Conservation (phyloP, 2,797 vertebrate species). For the Sebastes hubbsi region DNA sequence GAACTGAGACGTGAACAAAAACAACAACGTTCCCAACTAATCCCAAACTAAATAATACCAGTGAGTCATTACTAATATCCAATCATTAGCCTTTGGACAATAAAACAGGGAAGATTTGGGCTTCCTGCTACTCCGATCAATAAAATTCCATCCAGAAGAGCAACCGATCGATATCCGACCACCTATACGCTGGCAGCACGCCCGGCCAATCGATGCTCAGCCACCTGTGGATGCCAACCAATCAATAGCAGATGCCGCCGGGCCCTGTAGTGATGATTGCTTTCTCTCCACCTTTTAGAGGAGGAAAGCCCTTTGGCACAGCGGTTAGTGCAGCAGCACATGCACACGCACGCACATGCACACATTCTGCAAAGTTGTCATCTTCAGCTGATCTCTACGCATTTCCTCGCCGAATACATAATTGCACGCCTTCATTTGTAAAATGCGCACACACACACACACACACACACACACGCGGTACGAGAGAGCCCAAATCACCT, state of each 20-base stretch:
- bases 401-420: constrained; percentile 33
- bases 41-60: constrained; percentile 17
- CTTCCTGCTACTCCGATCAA: constrained; percentile 46
- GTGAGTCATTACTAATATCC: constrained; percentile 56
- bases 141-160: constrained; percentile 62
- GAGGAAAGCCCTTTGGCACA: constrained; percentile 42
- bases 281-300: constrained; percentile 56
- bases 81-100: constrained; percentile 50
- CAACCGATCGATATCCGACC: constrained; percentile 67
- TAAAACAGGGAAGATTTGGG: constrained; percentile 41
- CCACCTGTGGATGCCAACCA: constrained; percentile 70
- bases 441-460: background rate
- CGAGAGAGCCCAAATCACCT: constrained; percentile 50
- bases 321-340: constrained; percentile 20
- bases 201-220: constrained; percentile 62
- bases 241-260: constrained; percentile 74
- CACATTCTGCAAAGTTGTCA: constrained; percentile 24
- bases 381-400: constrained; percentile 19
- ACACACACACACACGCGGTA: background rate
- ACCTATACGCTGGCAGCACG: constrained; percentile 59
- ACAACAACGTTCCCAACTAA: constrained; percentile 21
- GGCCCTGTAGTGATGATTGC: constrained; percentile 70
- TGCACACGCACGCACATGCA: background rate
- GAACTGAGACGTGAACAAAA: constrained; percentile 12
- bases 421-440: constrained; percentile 6